Conservation (phyloP, 2,113 vertebrate species). For the Actinemys pallida region DNA sequence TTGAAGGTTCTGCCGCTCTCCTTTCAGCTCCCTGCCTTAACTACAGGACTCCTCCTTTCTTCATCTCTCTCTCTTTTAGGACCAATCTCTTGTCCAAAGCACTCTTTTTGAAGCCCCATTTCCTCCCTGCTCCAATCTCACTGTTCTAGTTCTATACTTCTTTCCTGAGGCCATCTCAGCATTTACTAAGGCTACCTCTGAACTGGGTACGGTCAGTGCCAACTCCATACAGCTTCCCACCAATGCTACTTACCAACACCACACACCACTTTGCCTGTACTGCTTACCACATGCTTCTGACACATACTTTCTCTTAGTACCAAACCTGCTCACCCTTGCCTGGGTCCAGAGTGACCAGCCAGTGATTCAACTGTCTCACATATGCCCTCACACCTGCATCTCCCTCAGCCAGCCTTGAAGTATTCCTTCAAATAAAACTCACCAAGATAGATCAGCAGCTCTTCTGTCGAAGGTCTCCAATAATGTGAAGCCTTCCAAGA, state of each 20-base stretch:
- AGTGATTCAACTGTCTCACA: background rate
- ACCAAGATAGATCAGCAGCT: background rate
- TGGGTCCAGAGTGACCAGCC: accelerated
- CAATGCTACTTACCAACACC: background rate
- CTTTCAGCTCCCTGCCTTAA: background rate
- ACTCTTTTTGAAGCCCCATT: background rate
- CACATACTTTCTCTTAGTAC: background rate
- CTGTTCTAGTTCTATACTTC: background rate
- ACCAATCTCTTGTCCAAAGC: accelerated
- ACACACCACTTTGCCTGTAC: accelerated
- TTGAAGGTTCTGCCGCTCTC: background rate
- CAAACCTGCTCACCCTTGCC: background rate
- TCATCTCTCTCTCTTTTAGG: accelerated
- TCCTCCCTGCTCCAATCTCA: background rate
- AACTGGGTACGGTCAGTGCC: background rate
- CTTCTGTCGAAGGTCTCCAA: background rate
- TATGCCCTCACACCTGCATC: background rate
- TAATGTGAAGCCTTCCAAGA: background rate
- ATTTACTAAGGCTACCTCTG: background rate
- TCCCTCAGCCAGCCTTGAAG: background rate
- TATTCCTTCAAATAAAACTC: background rate
- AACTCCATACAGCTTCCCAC: background rate
- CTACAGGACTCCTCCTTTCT: background rate
- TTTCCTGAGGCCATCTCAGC: background rate
- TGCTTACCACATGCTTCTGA: background rate